Conservation (phyloP, 2,888 invertebrate species). For the Ectobius pallidus region DNA sequence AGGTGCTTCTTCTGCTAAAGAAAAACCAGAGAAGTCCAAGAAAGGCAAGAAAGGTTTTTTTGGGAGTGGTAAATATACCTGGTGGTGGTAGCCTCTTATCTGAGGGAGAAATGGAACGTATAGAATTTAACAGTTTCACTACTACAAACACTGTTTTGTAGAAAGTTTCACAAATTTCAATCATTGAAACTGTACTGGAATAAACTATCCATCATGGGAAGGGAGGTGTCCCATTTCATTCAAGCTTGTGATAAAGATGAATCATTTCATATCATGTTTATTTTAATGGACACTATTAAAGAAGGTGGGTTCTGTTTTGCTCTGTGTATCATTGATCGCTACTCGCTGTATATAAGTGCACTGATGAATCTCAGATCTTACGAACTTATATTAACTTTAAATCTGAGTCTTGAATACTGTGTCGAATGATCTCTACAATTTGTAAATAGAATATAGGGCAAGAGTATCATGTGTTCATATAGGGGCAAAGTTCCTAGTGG, state of each 20-base stretch:
- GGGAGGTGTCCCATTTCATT: conserved; percentile 3
- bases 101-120: not conserved
- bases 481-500: conserved; percentile 13
- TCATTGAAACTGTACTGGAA: not conserved
- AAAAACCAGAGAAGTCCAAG: conserved; percentile 60
- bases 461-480: conserved; percentile 22
- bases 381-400: not conserved
- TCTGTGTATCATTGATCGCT: conserved; percentile 12
- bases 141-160: not conserved
- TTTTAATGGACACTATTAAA: not conserved
- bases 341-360: conserved; percentile 12
- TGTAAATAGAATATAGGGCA: conserved; percentile 27
- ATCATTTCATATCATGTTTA: not conserved
- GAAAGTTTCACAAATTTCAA: not conserved
- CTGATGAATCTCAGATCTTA: not conserved
- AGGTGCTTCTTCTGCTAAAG: conserved; percentile 43
- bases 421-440: conserved; percentile 33
- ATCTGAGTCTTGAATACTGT: conserved; percentile 17
- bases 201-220: conserved; percentile 6
- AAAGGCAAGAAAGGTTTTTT: conserved; percentile 83
- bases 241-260: conserved; percentile 12
- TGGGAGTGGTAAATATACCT: conserved; percentile 82
- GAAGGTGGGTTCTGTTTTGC: not conserved
- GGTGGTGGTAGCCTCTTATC: conserved; percentile 70
- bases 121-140: too few relatives aligned